These are phyloP conservation scores for Gisinianus flammeolus DNA, from an alignment of 2,888 invertebrate species.

Conservation along the genomic window DNA sequence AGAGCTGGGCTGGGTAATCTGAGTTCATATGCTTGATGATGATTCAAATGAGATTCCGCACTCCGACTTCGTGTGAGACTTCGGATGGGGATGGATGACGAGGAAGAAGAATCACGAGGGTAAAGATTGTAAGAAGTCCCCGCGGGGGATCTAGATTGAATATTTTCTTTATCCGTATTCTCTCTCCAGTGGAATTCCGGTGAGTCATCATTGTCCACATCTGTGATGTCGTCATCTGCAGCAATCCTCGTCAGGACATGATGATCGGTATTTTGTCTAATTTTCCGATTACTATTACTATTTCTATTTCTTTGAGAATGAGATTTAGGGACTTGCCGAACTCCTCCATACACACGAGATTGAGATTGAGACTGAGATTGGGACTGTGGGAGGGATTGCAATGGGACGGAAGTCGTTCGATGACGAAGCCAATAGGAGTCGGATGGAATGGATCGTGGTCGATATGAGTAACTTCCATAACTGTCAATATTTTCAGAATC, in stretches of 20 bases:
- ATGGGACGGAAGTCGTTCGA: slow-evolving; percentile 13
- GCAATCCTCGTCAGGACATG: neutral
- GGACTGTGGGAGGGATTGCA: too few species aligned
- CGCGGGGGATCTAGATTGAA: neutral
- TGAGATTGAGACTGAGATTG: too few species aligned
- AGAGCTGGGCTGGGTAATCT: neutral
- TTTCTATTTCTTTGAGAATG: neutral
- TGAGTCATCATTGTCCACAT: slow-evolving; percentile 16
- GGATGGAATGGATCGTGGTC: slow-evolving; percentile 49
- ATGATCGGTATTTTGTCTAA: neutral
- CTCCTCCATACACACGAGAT: too few species aligned
- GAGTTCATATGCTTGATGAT: neutral
- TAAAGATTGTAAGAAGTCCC: neutral
- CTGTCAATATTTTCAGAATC: neutral
- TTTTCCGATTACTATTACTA: neutral
- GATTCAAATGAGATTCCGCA: neutral
- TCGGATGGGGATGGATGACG: neutral
- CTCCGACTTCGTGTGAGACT: neutral
- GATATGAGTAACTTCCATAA: slow-evolving; percentile 37
- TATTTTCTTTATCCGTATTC: neutral
- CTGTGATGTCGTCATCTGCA: neutral
- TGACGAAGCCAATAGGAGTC: slow-evolving; percentile 57
- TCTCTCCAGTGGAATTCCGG: slow-evolving; percentile 36
- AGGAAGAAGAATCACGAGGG: neutral
- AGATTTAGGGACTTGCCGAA: neutral